Conservation (phyloP, 1,140 invertebrate genomes). For the Pectinophora gossypiella region DNA sequence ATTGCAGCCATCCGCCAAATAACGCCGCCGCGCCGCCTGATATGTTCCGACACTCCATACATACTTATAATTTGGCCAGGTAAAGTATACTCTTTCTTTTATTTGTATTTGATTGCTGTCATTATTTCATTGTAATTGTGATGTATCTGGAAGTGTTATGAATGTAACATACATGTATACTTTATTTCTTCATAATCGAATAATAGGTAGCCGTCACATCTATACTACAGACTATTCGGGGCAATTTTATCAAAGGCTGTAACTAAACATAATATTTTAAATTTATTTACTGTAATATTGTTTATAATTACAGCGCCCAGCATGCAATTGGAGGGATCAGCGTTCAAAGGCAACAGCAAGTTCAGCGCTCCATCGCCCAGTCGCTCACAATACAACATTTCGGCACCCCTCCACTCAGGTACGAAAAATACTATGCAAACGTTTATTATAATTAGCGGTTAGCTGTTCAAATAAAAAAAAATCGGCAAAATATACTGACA, state of each 20-base stretch:
- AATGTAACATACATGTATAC: neutral
- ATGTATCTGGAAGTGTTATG: neutral
- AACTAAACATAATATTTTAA: neutral
- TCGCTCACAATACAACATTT: conserved; percentile 64
- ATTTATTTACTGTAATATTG: neutral
- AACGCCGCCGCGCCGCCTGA: conserved; percentile 71
- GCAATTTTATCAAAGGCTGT: neutral
- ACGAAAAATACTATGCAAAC: conserved; percentile 7
- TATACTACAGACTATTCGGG: no score
- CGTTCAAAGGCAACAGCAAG: conserved; percentile 51
- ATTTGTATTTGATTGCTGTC: neutral
- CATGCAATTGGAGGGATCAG: conserved; percentile 43
- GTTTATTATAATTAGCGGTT: no score
- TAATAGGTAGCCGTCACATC: neutral
- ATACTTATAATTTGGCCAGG: conserved; percentile 83
- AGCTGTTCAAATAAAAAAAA: no score
- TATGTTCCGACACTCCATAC: conserved; percentile 88
- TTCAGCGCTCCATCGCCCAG: conserved; percentile 59
- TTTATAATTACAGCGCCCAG: conserved; percentile 41
- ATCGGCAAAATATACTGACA: no score
- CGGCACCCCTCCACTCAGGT: conserved; percentile 54
- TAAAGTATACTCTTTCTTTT: conserved; percentile 19
- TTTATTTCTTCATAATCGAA: neutral
- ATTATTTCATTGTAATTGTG: neutral
- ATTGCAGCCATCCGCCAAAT: conserved; percentile 85